Conservation (phyloP, 2,888 invertebrate genomes). For the Caenorhabditis sulstoni region DNA sequence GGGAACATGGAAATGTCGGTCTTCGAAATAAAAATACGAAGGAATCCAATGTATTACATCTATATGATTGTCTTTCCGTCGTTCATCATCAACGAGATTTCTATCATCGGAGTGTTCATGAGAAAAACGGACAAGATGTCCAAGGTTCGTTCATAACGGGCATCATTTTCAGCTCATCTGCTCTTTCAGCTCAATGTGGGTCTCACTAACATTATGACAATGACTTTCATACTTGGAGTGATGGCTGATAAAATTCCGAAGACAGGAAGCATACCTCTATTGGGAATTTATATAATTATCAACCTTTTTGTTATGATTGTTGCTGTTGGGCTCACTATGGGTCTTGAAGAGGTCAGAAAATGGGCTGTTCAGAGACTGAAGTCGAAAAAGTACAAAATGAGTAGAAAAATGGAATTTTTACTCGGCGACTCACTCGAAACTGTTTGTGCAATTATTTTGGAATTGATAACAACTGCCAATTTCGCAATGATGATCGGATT, state of each 20-base stretch:
- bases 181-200: slow-evolving; percentile 36
- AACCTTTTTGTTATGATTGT: slow-evolving; percentile 41
- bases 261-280: slow-evolving; percentile 32
- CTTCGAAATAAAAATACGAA: slow-evolving; percentile 28
- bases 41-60: slow-evolving; percentile 48
- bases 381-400: no score
- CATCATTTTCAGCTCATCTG: neutral
- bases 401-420: no score
- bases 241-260: slow-evolving; percentile 37
- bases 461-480: no score
- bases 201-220: slow-evolving; percentile 44
- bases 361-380: neutral
- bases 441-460: no score
- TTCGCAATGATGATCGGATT: no score
- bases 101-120: slow-evolving; percentile 46
- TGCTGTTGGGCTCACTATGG: slow-evolving; percentile 19
- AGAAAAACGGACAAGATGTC: slow-evolving; percentile 41
- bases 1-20: slow-evolving; percentile 23
- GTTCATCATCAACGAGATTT: slow-evolving; percentile 37
- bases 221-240: slow-evolving; percentile 49
- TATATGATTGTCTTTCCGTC: slow-evolving; percentile 47
- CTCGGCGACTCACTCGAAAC: no score
- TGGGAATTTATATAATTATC: slow-evolving; percentile 39
- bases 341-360: slow-evolving; percentile 14
- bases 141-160: slow-evolving; percentile 3